phyloP scores from a whole-genome alignment of 2,797 vertebrate species.

The Danio choprae region DNA sequence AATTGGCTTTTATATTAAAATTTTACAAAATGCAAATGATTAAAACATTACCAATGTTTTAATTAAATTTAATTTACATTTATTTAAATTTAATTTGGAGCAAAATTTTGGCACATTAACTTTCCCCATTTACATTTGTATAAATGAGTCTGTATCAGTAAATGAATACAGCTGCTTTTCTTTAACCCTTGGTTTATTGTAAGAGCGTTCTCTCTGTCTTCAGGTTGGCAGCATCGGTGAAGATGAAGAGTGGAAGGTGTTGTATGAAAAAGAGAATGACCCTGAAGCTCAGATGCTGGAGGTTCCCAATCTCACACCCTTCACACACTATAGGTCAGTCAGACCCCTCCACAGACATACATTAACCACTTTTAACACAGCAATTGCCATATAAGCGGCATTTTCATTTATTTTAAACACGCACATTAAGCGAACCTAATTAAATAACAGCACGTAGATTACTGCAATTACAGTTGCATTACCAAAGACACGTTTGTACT shows the following conservation, averaged over 20 bases:
- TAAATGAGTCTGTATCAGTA: background rate
- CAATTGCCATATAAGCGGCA: slow-evolving; percentile 9
- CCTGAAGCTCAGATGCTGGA: slow-evolving; percentile 87
- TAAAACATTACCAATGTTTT: no score
- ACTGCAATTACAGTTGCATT: slow-evolving; percentile 33
- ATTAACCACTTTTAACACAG: background rate
- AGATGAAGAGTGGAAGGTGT: slow-evolving; percentile 86
- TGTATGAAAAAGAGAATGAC: slow-evolving; percentile 88
- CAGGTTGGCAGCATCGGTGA: slow-evolving; percentile 83
- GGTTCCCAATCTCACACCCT: slow-evolving; percentile 90
- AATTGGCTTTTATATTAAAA: background rate
- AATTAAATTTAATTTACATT: no score
- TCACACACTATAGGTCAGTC: slow-evolving; percentile 93
- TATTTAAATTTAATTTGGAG: no score
- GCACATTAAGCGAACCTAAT: slow-evolving; percentile 31
- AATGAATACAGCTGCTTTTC: background rate
- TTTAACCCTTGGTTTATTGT: background rate
- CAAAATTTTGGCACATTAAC: background rate
- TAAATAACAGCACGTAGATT: slow-evolving; percentile 32
- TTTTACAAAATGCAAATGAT: background rate
- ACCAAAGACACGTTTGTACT: slow-evolving; percentile 11
- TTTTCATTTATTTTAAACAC: slow-evolving; percentile 33
- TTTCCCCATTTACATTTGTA: background rate
- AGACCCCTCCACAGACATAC: slow-evolving; percentile 24
- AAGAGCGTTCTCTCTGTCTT: background rate